Base-by-base conservation (phyloP, 1,140 invertebrate genomes). In the Sesamia nonagrioides region DNA sequence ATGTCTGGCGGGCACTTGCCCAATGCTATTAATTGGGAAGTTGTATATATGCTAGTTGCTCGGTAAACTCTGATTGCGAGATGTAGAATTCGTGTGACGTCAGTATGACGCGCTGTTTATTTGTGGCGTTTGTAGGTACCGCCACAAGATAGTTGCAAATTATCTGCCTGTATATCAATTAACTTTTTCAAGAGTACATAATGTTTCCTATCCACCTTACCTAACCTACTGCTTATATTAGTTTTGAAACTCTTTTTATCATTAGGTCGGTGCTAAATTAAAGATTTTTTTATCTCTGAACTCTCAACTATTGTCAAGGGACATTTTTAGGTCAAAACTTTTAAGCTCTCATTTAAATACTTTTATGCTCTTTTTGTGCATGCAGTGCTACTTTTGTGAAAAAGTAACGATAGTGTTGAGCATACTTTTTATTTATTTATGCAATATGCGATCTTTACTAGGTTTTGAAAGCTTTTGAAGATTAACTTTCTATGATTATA, bases 241-340 rank as follows among this genome's bases (percentile, higher is more conserved):
- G 63, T 68, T 68, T 33, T 0, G 63, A 21, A 68, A 68, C 11
- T 50, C 42, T 68, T 68, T 48, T 66, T 68, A 63, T 68, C 40
- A 50, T 68, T 68, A 68, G 63, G 21, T 68, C 42, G 63, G 42
- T n/a, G n/a, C 42, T 68, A 27, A 68, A 68, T 48, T 17, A 68
- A 68, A 68, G 63, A 68, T 68, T 68, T 61, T 61, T 68, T 21
- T 18, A n/a, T 48, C 11, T 68, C 42, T 63, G 42, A 68, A 68
- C 42, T 68, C 63, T 13, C 11, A 45, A 61, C 33, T 61, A 63
- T 42, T 68, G 42, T 45, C 63, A 18, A 48, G 42, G 42, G 63
- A 68, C 63, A 48, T 45, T 45, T 48, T 68, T 68, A 68, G 18
- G 37, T 48, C 63, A 6, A 48, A 68, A 68, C 42, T 68, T 68